Percentiles rank a stretch among this genome's conserved stretches.
phyloP scores from a whole-genome alignment of 2,888 invertebrate species.

The Teleogryllus oceanicus region DNA sequence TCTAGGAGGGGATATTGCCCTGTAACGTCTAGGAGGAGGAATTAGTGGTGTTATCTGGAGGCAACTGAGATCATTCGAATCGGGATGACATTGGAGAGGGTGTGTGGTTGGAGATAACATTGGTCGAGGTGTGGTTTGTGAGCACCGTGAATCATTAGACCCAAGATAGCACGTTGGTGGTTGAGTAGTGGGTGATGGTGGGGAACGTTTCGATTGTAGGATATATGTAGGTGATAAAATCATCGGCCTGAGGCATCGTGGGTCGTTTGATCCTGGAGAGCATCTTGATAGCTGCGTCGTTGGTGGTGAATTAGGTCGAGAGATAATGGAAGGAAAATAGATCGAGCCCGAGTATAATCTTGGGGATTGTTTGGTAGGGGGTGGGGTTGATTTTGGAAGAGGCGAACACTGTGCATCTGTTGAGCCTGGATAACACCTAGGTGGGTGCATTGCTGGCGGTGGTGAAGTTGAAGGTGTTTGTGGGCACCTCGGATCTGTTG shows the following conservation, averaged over 20 bases:
- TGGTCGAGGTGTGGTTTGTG: constrained; percentile 37
- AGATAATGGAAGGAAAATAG: constrained; percentile 33
- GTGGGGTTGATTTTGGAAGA: constrained; percentile 36
- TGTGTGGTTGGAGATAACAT: constrained; percentile 32
- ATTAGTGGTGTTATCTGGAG: constrained; percentile 21
- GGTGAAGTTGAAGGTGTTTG: constrained; percentile 36
- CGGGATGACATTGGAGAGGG: constrained; percentile 26
- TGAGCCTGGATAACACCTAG: constrained; percentile 42
- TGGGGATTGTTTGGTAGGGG: constrained; percentile 31
- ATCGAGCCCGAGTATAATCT: constrained; percentile 42
- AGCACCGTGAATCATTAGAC: constrained; percentile 42
- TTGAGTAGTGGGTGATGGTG: constrained; percentile 39
- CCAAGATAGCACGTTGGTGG: constrained; percentile 44
- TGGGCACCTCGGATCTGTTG: constrained; percentile 41
- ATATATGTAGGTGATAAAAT: not conserved
- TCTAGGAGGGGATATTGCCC: constrained; percentile 20
- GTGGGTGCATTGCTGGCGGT: constrained; percentile 38
- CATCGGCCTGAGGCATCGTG: constrained; percentile 43
- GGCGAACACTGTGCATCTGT: constrained; percentile 43
- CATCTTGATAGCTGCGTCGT: constrained; percentile 39
- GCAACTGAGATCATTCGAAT: constrained; percentile 23
- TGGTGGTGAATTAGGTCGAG: constrained; percentile 44
- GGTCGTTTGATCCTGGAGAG: constrained; percentile 46
- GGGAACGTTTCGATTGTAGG: not conserved
- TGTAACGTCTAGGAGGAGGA: not conserved